These are phyloP conservation scores for Diadegma fenestrale DNA, from an alignment of 2,888 invertebrate species.

Conservation along the genomic window DNA sequence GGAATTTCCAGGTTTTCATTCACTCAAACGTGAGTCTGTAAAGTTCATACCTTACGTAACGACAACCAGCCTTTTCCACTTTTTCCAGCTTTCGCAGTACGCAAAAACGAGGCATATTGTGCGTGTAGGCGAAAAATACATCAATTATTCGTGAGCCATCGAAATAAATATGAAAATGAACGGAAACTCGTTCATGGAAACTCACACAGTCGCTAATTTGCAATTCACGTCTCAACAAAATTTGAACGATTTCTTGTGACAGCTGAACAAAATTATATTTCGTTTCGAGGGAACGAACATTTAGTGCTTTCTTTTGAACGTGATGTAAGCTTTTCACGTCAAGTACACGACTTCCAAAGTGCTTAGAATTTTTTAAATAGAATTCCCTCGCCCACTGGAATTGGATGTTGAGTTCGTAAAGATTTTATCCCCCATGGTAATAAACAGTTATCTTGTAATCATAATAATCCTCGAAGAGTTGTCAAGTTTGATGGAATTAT, in stretches of 20 bases:
- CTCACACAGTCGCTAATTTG: not conserved
- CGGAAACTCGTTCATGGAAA: not conserved
- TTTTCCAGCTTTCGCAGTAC: not conserved
- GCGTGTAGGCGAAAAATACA: slow-evolving; percentile 15
- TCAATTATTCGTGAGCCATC: slow-evolving; percentile 48
- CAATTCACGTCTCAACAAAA: not conserved
- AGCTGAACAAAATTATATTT: not conserved
- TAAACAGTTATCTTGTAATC: not conserved
- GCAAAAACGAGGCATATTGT: not conserved
- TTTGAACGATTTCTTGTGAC: not conserved
- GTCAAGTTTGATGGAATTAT: not conserved
- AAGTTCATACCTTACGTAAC: not conserved
- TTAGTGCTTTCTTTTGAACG: not conserved
- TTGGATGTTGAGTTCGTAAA: not conserved
- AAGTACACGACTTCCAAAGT: not conserved
- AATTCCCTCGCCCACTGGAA: not conserved
- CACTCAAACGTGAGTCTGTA: slow-evolving; percentile 3
- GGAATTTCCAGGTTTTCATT: not conserved
- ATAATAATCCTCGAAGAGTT: not conserved
- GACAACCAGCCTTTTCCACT: not conserved
- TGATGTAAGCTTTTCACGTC: not conserved
- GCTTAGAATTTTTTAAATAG: not conserved
- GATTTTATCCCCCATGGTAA: not conserved
- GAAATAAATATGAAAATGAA: slow-evolving; percentile 6
- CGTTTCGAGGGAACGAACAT: slow-evolving; percentile 1